A percentile compares a stretch with the other conserved stretches of the same genome.
Conservation (phyloP, 2,113 vertebrate genomes). For the Chrysochloris asiatica region DNA sequence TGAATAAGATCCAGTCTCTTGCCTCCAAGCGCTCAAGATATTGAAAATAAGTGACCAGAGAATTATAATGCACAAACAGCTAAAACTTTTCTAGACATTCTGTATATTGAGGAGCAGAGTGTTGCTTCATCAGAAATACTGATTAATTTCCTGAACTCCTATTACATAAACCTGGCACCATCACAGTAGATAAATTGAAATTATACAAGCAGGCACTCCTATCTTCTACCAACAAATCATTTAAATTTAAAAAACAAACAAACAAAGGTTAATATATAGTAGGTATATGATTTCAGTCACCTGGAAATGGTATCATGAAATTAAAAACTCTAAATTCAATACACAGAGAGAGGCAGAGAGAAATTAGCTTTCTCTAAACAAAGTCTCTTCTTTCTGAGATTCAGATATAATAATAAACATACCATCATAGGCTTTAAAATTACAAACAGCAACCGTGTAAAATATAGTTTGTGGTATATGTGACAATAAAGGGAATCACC, state of each 20-base stretch:
- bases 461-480: not conserved
- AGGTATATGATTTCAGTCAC: not conserved
- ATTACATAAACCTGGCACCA: not conserved
- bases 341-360: not conserved
- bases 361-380: not conserved
- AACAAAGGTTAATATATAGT: not conserved
- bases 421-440: not conserved
- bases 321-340: not conserved
- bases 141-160: constrained; percentile 31
- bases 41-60: not conserved
- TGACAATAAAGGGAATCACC: not conserved
- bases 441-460: not conserved
- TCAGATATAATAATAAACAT: not conserved
- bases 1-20: not conserved
- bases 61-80: not conserved
- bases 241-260: constrained; percentile 45
- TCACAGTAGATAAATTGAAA: not conserved
- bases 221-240: constrained; percentile 9
- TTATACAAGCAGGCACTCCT: constrained; percentile 8
- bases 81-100: not conserved
- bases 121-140: not conserved
- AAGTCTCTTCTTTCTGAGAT: not conserved
- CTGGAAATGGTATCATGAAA: not conserved
- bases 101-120: not conserved
- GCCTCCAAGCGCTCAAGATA: not conserved